phyloP scores from a whole-genome alignment of 2,888 invertebrate species.

The Sclerodermus sp. region DNA sequence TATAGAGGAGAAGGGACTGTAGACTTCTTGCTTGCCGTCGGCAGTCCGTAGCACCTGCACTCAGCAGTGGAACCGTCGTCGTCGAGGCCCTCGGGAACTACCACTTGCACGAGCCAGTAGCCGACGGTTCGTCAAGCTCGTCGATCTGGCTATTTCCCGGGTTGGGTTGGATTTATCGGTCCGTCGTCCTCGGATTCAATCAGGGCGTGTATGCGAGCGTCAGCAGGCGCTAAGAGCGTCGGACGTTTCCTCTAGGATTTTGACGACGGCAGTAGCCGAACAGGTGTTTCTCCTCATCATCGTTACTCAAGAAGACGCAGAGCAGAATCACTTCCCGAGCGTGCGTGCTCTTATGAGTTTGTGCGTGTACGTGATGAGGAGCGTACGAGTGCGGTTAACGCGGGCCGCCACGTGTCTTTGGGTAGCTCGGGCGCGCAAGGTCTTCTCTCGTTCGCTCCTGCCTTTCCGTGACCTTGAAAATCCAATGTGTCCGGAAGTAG shows the following conservation, averaged over 20 bases:
- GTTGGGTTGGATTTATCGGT: not conserved
- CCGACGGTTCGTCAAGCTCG: not conserved
- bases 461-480: no score
- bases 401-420: no score
- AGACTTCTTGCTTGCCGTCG: constrained; percentile 8
- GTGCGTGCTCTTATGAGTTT: no score
- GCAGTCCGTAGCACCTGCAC: constrained; percentile 1
- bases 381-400: no score
- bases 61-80: constrained; percentile 1
- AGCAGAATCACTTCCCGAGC: no score
- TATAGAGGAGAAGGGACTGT: no score
- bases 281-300: constrained; percentile 49
- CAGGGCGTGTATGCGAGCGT: constrained; percentile 32
- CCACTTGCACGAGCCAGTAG: constrained; percentile 1
- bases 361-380: no score
- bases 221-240: constrained; percentile 48
- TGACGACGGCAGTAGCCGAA: constrained; percentile 21
- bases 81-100: constrained; percentile 5
- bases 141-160: no score
- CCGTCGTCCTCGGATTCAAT: constrained; percentile 11
- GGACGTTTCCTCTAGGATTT: not conserved
- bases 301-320: no score
- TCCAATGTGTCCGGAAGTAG: no score
- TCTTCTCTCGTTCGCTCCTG: no score
- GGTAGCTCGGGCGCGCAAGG: no score